These are phyloP conservation scores for Falco punctatus DNA, from an alignment of 2,113 vertebrate species.

Conservation along the genomic window DNA sequence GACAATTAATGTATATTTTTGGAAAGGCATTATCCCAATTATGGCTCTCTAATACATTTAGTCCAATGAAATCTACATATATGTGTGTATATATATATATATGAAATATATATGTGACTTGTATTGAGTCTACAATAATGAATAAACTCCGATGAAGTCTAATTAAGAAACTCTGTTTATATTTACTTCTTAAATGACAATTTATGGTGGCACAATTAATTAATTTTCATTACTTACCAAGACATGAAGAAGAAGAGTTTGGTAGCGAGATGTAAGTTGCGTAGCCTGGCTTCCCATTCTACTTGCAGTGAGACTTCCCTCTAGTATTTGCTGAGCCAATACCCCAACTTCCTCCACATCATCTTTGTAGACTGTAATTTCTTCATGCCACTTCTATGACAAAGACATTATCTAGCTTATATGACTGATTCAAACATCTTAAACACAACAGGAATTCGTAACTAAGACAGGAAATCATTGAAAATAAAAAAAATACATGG, in stretches of 20 bases:
- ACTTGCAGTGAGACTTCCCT: conserved; percentile 86
- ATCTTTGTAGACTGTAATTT: conserved; percentile 81
- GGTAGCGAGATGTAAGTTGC: conserved; percentile 88
- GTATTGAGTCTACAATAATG: not conserved
- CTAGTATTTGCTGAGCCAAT: conserved; percentile 90
- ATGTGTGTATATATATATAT: not conserved
- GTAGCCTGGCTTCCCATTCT: conserved; percentile 86
- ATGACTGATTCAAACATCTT: not conserved
- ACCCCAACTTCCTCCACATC: conserved; percentile 90
- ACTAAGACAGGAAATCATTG: not conserved
- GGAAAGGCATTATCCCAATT: not conserved
- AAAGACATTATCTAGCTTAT: not conserved
- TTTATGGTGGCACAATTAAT: not conserved
- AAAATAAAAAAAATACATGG: not conserved
- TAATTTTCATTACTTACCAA: conserved; percentile 75
- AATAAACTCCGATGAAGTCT: not conserved
- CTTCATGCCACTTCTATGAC: conserved; percentile 86
- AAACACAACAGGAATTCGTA: not conserved
- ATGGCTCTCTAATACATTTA: not conserved
- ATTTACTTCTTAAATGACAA: not conserved
- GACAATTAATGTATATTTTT: not conserved
- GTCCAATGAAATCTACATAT: not conserved
- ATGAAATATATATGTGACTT: not conserved
- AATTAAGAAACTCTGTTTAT: not conserved
- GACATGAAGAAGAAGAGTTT: conserved; percentile 88